A percentile compares a stretch with the other conserved stretches of the same genome.
These are phyloP conservation scores for Lamproptera curius DNA, from an alignment of 2,888 invertebrate genomes.

Conservation along the genomic window DNA sequence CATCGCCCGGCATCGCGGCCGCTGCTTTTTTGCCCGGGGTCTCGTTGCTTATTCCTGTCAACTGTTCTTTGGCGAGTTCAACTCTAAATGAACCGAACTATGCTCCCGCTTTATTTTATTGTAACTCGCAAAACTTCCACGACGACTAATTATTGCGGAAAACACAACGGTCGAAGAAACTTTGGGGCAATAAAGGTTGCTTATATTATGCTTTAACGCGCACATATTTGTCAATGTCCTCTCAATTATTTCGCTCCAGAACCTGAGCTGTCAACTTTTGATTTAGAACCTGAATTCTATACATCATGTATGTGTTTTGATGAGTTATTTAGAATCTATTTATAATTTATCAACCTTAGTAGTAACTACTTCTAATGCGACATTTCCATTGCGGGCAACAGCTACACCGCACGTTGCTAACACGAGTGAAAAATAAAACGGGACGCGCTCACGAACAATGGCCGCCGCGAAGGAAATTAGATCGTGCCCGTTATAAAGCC, in stretches of 20 bases:
- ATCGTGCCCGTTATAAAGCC: constrained; percentile 12
- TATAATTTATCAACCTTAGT: no score
- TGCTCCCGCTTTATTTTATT: constrained; percentile 17
- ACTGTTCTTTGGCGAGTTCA: constrained; percentile 35
- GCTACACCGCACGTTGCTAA: no score
- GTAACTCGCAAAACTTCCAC: constrained; percentile 10
- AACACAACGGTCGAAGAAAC: constrained; percentile 5
- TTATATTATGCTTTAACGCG: no score
- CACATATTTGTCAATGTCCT: no score
- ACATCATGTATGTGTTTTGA: no score
- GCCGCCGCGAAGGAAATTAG: constrained; percentile 14
- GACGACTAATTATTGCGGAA: constrained; percentile 14
- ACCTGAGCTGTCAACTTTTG: no score
- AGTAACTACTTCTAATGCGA: no score
- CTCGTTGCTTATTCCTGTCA: constrained; percentile 55
- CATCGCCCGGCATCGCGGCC: constrained; percentile 53
- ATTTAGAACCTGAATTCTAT: no score
- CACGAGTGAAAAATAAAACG: constrained; percentile 4
- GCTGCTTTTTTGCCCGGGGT: constrained; percentile 53
- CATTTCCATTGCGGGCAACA: no score
- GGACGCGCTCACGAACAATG: constrained; percentile 13
- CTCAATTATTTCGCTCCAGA: no score
- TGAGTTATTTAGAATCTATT: no score
- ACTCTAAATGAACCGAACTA: constrained; percentile 20
- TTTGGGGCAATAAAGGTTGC: neutral